These are phyloP conservation scores for Epinephelus awoara DNA, from an alignment of 2,797 vertebrate genomes.

Conservation along the genomic window DNA sequence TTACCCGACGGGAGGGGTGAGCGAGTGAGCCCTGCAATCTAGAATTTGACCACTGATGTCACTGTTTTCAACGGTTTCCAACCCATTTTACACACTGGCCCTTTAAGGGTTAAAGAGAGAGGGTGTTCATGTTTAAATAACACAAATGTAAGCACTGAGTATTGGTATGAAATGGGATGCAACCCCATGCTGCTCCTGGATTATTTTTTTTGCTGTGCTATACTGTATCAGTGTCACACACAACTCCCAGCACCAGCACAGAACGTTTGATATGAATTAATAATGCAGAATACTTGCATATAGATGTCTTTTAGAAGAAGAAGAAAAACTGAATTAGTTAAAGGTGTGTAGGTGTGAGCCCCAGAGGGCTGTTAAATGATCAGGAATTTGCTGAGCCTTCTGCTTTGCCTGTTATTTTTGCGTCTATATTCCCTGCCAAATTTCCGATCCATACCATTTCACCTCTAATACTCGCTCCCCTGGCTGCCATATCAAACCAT, in stretches of 20 bases:
- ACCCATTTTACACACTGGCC: too few relatives aligned
- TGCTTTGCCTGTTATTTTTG: slow-evolving; percentile 34
- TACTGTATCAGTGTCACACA: slow-evolving; percentile 10
- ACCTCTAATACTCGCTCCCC: slow-evolving; percentile 11
- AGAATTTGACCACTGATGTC: too few relatives aligned
- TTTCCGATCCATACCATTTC: slow-evolving; percentile 9
- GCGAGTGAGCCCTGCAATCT: too few relatives aligned
- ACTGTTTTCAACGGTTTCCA: too few relatives aligned
- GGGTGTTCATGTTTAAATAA: neutral
- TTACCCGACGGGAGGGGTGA: too few relatives aligned
- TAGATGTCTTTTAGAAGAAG: neutral
- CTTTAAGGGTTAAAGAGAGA: too few relatives aligned
- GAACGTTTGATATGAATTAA: slow-evolving; percentile 25
- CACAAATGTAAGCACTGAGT: neutral
- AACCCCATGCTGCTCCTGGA: neutral
- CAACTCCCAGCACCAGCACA: neutral
- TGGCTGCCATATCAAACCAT: slow-evolving; percentile 24
- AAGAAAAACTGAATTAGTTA: slow-evolving; percentile 25
- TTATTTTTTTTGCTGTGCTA: neutral
- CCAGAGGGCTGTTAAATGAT: slow-evolving; percentile 32
- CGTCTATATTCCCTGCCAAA: slow-evolving; percentile 17
- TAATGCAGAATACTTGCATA: slow-evolving; percentile 23
- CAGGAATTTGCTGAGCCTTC: slow-evolving; percentile 26
- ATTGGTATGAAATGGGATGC: neutral
- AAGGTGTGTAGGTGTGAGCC: slow-evolving; percentile 8